phyloP scores from a whole-genome alignment of 2,888 invertebrate genomes.

The Dorcus hopei region DNA sequence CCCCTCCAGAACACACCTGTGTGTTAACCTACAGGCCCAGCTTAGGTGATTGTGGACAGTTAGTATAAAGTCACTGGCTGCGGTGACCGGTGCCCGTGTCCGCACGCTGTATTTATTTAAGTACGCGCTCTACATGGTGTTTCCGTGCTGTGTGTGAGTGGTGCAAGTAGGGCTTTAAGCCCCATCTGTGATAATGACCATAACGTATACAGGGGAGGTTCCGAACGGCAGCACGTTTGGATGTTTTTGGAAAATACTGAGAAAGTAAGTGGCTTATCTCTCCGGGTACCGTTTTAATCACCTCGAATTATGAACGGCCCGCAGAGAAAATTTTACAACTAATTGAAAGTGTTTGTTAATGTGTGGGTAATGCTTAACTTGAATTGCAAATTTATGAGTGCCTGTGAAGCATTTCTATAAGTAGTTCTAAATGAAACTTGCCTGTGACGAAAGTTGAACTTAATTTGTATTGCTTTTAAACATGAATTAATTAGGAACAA shows the following conservation, averaged over 20 bases:
- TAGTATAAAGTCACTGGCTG: slow-evolving; percentile 21
- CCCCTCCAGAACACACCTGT: slow-evolving; percentile 17
- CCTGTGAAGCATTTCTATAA: too few relatives aligned
- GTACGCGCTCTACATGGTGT: slow-evolving; percentile 1
- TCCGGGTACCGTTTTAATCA: too few relatives aligned
- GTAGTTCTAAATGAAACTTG: too few relatives aligned
- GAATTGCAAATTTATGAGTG: too few relatives aligned
- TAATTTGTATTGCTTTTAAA: too few relatives aligned
- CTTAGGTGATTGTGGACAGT: slow-evolving; percentile 25
- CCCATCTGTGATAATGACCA: slow-evolving; percentile 62
- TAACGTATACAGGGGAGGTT: slow-evolving; percentile 86
- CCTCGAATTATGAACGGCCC: too few relatives aligned
- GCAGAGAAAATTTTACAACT: background rate
- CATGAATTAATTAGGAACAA: too few relatives aligned
- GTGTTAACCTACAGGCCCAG: slow-evolving; percentile 22
- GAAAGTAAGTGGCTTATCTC: slow-evolving; percentile 64
- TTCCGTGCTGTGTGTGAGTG: slow-evolving; percentile 8
- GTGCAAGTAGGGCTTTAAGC: slow-evolving; percentile 9
- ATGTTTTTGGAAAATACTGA: slow-evolving; percentile 87
- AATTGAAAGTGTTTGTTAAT: too few relatives aligned
- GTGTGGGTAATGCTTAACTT: too few relatives aligned
- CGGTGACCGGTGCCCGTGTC: slow-evolving; percentile 13
- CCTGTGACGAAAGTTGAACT: too few relatives aligned
- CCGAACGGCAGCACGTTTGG: slow-evolving; percentile 91
- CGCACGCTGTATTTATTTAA: background rate